Conservation (phyloP, 2,888 invertebrate genomes). For the Lomographa bimaculata region DNA sequence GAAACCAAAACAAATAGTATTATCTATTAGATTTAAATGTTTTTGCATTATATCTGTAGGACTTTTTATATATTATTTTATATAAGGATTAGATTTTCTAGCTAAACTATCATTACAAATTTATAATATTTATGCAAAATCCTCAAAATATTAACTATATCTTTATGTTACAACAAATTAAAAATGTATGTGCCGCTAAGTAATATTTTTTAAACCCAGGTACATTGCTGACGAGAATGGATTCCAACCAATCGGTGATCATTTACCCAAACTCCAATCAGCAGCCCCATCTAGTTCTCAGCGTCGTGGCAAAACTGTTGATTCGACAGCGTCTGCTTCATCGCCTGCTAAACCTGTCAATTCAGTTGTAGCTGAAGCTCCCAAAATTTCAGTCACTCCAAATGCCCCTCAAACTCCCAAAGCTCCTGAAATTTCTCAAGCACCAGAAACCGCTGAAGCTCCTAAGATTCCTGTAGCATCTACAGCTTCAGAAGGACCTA, state of each 20-base stretch:
- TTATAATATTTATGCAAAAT: no score
- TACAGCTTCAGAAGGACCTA: not conserved
- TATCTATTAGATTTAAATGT: no score
- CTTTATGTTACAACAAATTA: no score
- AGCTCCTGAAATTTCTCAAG: slow-evolving; percentile 1
- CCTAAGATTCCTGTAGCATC: not conserved
- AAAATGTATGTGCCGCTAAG: no score
- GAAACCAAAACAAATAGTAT: no score
- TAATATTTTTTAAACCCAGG: slow-evolving; percentile 55
- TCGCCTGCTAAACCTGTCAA: slow-evolving; percentile 13
- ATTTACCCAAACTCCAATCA: slow-evolving; percentile 33
- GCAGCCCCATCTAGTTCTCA: slow-evolving; percentile 15
- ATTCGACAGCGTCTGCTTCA: slow-evolving; percentile 44
- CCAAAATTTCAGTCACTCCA: not conserved
- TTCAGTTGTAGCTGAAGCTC: slow-evolving; percentile 1
- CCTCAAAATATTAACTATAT: no score
- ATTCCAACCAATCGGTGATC: slow-evolving; percentile 86
- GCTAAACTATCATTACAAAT: no score
- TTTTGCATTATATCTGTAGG: no score
- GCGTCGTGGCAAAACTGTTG: slow-evolving; percentile 41
- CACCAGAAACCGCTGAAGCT: not conserved
- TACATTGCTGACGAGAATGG: slow-evolving; percentile 90
- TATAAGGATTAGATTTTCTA: no score
- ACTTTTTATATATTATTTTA: no score
- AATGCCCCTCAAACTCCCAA: slow-evolving; percentile 2